A percentile compares a stretch with the other conserved stretches of the same genome.
These are phyloP conservation scores for Lycaon pictus DNA, from an alignment of 2,113 vertebrate species.

Conservation along the genomic window DNA sequence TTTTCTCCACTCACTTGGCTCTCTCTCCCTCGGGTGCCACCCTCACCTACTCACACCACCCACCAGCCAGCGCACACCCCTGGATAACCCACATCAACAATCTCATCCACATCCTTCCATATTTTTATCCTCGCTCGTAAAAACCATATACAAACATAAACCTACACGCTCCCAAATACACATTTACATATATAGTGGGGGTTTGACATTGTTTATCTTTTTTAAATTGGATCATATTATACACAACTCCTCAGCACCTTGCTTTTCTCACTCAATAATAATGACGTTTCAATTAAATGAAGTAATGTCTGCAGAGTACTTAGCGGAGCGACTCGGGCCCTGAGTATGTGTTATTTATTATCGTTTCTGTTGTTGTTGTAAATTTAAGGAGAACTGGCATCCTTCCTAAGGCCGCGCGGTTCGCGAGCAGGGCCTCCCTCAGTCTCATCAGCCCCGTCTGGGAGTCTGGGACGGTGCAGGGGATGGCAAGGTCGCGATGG, in stretches of 20 bases:
- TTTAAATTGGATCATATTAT: conserved; percentile 52
- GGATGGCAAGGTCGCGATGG: neutral
- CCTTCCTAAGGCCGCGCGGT: neutral
- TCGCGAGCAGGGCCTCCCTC: neutral
- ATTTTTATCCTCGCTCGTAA: conserved; percentile 46
- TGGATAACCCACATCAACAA: neutral
- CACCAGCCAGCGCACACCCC: neutral
- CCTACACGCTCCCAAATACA: neutral
- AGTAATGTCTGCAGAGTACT: conserved; percentile 62
- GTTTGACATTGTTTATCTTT: conserved; percentile 54
- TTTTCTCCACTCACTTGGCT: neutral
- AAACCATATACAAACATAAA: conserved; percentile 19
- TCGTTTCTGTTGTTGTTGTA: neutral
- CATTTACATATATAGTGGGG: conserved; percentile 45
- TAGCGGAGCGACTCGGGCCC: neutral
- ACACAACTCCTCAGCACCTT: conserved; percentile 52
- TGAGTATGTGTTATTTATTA: conserved; percentile 49
- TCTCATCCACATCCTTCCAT: neutral
- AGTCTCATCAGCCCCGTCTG: neutral
- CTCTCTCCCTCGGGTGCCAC: neutral
- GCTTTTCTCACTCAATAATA: conserved; percentile 62
- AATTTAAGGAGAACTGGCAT: neutral
- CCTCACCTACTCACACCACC: neutral
- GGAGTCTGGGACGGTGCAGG: neutral
- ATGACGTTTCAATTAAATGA: conserved; percentile 68